Evolutionary conservation across 2,888 invertebrate species (phyloP).

Genomic region (Nymphalis polychloros): DNA sequence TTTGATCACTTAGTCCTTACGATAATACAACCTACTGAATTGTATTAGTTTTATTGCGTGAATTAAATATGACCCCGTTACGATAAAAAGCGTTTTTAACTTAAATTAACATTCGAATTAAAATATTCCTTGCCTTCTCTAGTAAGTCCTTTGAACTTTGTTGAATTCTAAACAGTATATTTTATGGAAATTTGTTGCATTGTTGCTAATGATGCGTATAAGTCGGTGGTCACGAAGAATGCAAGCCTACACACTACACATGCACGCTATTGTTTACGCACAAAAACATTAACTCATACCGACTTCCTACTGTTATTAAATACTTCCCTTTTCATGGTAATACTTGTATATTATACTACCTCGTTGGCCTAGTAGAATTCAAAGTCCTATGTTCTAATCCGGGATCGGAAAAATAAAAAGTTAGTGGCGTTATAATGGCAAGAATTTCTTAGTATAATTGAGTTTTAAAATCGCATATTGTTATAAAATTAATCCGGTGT

Average conservation of each 20-base stretch:
- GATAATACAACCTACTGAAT: too few relatives aligned
- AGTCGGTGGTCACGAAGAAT: conserved; percentile 19
- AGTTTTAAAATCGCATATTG: too few relatives aligned
- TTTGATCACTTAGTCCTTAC: too few relatives aligned
- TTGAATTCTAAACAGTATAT: not conserved
- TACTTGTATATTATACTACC: not conserved
- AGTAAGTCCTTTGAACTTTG: conserved; percentile 4
- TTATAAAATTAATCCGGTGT: too few relatives aligned
- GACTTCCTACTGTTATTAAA: conserved; percentile 17
- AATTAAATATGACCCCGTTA: too few relatives aligned
- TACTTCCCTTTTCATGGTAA: conserved; percentile 10
- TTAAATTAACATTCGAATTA: too few relatives aligned
- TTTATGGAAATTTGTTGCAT: conserved; percentile 10
- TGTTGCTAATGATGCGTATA: conserved; percentile 23
- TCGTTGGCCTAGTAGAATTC: not conserved
- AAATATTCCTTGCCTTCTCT: too few relatives aligned
- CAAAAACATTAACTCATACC: conserved; percentile 19
- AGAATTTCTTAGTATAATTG: too few relatives aligned
- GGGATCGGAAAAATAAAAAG: too few relatives aligned
- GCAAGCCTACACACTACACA: conserved; percentile 10
- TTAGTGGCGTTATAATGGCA: too few relatives aligned
- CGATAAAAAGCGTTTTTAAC: too few relatives aligned
- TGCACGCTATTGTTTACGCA: conserved; percentile 9
- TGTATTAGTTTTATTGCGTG: too few relatives aligned
- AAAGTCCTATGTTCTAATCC: not conserved